Evolutionary conservation across 2,113 vertebrate genomes (phyloP).

Genomic region (Elaphurus davidianus): DNA sequence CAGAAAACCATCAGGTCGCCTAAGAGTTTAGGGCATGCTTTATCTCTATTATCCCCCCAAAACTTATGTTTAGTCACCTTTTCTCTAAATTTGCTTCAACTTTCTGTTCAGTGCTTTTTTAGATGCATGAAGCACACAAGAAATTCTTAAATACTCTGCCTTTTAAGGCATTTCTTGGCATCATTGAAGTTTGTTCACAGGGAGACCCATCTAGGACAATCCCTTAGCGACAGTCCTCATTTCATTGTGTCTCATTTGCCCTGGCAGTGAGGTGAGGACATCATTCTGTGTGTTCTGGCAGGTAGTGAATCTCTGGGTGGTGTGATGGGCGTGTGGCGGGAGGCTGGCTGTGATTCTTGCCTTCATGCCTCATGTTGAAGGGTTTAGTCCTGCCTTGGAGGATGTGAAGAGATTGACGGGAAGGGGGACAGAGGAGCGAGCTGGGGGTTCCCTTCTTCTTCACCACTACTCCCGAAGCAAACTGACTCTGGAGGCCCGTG

Average conservation of each 20-base stretch:
- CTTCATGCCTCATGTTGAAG: not conserved
- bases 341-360: not conserved
- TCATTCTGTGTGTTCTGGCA: fast-evolving
- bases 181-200: not conserved
- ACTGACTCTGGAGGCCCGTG: not conserved
- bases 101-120: not conserved
- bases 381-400: not conserved
- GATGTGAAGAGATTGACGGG: not conserved
- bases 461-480: not conserved
- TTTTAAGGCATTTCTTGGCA: not conserved
- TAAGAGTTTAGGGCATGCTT: not conserved
- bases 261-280: not conserved
- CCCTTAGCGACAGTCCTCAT: not conserved
- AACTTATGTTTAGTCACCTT: not conserved
- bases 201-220: fast-evolving
- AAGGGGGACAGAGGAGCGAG: not conserved
- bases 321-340: fast-evolving
- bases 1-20: not conserved
- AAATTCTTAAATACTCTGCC: not conserved
- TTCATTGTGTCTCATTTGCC: not conserved
- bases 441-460: not conserved
- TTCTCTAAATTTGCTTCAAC: not conserved
- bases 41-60: not conserved
- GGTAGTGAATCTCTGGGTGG: not conserved
- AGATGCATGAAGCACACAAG: not conserved